Percentiles rank a stretch among this genome's conserved stretches.
These are phyloP conservation scores for Cotesia typhae DNA, from an alignment of 1,140 invertebrate genomes.

Conservation along the genomic window DNA sequence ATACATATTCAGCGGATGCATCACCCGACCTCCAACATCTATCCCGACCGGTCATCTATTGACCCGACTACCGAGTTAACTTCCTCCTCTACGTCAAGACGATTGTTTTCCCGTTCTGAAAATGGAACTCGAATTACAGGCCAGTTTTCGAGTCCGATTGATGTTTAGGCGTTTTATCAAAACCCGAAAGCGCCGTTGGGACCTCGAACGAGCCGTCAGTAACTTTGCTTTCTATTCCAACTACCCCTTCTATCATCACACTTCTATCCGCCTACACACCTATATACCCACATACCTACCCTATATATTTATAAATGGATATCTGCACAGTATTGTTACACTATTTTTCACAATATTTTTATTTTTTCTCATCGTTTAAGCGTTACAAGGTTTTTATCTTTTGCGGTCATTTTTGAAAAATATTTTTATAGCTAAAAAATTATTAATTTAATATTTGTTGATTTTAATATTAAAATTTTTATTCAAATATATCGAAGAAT, in stretches of 20 bases:
- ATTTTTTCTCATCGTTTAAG: no score
- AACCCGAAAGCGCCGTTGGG: slow-evolving; percentile 50
- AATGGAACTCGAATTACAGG: slow-evolving; percentile 62
- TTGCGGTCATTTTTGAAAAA: no score
- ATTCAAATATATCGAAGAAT: no score
- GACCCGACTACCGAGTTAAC: slow-evolving; percentile 53
- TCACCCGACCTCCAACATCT: slow-evolving; percentile 50
- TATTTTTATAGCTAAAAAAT: no score
- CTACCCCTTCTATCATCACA: slow-evolving; percentile 16
- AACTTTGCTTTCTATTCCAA: slow-evolving; percentile 38
- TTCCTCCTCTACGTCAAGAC: slow-evolving; percentile 46
- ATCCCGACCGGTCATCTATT: slow-evolving; percentile 59
- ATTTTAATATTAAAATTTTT: no score
- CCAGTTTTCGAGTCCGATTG: slow-evolving; percentile 64
- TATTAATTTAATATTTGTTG: no score
- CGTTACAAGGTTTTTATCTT: no score
- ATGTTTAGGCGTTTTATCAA: slow-evolving; percentile 62
- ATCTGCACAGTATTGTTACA: slow-evolving; percentile 5
- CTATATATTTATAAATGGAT: background rate
- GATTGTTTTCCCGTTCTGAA: slow-evolving; percentile 52
- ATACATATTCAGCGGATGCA: slow-evolving; percentile 66
- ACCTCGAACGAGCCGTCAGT: slow-evolving; percentile 28
- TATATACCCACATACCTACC: background rate
- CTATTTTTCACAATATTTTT: slow-evolving; percentile 4
- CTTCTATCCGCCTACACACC: slow-evolving; percentile 8